Conservation (phyloP, 1,140 invertebrate species). For the Reticulitermes speratus region DNA sequence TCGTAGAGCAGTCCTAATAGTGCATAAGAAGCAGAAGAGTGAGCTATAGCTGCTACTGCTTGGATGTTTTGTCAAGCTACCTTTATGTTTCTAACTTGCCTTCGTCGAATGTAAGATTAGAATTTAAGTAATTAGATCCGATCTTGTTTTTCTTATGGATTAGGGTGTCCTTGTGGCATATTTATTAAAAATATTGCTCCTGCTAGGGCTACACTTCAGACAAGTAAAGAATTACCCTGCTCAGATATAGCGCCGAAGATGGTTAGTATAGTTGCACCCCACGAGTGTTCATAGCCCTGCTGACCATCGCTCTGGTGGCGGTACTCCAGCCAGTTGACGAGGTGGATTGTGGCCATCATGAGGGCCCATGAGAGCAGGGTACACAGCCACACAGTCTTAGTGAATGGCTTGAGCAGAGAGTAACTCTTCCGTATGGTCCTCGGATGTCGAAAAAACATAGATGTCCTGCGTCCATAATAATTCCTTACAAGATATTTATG, state of each 20-base stretch:
- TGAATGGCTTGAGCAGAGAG: conserved; percentile 56
- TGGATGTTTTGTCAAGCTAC: too few relatives aligned
- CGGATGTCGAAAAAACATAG: not conserved
- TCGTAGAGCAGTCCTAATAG: too few relatives aligned
- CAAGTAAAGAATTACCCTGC: conserved; percentile 40
- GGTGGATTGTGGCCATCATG: conserved; percentile 36
- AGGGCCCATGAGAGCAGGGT: conserved; percentile 45
- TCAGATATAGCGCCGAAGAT: conserved; percentile 49
- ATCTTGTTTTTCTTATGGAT: too few relatives aligned
- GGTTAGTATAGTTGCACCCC: conserved; percentile 43
- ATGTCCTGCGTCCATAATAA: not conserved
- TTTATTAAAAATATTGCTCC: too few relatives aligned
- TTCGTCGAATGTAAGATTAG: too few relatives aligned
- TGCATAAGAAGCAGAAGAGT: too few relatives aligned
- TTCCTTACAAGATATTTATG: too few relatives aligned
- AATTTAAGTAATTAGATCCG: too few relatives aligned
- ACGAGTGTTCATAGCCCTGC: conserved; percentile 21
- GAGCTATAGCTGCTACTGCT: too few relatives aligned
- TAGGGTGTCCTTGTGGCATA: too few relatives aligned
- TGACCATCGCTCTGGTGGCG: conserved; percentile 23
- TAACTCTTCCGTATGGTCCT: not conserved
- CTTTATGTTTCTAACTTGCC: too few relatives aligned
- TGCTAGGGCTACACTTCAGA: too few relatives aligned
- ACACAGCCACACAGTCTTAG: conserved; percentile 54
- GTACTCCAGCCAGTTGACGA: conserved; percentile 37